A percentile compares a stretch with the other conserved stretches of the same genome.
phyloP scores from a whole-genome alignment of 2,888 invertebrate species.

The Nephrotoma appendiculata region DNA sequence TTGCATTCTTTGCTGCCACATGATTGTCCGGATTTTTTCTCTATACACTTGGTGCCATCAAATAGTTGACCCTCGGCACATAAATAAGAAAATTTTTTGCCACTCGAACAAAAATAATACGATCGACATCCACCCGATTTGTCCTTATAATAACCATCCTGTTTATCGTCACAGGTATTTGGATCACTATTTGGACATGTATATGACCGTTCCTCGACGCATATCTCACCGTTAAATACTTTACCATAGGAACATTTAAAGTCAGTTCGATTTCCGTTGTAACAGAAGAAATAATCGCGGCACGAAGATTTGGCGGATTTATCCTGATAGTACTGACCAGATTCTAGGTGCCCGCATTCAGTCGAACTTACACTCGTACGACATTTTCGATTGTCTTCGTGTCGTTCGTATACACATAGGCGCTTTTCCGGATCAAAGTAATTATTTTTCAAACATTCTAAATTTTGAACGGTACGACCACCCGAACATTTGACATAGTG shows the following conservation, averaged over 20 bases:
- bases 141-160: conserved; percentile 40
- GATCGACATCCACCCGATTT: conserved; percentile 38
- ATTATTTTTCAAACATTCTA: conserved; percentile 20
- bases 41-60: conserved; percentile 38
- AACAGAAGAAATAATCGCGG: conserved; percentile 41
- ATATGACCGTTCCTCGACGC: conserved; percentile 34
- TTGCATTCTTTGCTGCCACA: conserved; percentile 27
- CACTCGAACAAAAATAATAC: conserved; percentile 41
- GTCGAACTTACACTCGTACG: conserved; percentile 15
- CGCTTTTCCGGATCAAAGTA: conserved; percentile 23
- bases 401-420: conserved; percentile 18
- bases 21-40: conserved; percentile 12
- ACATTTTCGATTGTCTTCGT: conserved; percentile 16
- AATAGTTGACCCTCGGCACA: conserved; percentile 38
- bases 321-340: conserved; percentile 33
- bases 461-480: conserved; percentile 18
- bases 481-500: conserved; percentile 24
- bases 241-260: conserved; percentile 35
- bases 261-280: conserved; percentile 36
- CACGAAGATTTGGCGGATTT: conserved; percentile 31
- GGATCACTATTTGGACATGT: conserved; percentile 35
- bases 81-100: conserved; percentile 41
- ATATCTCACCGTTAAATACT: conserved; percentile 43
- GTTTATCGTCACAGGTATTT: conserved; percentile 37
- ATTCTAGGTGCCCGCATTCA: conserved; percentile 19